Evolutionary conservation across 2,113 vertebrate genomes (phyloP).

Genomic region (Nesogale talazaci): DNA sequence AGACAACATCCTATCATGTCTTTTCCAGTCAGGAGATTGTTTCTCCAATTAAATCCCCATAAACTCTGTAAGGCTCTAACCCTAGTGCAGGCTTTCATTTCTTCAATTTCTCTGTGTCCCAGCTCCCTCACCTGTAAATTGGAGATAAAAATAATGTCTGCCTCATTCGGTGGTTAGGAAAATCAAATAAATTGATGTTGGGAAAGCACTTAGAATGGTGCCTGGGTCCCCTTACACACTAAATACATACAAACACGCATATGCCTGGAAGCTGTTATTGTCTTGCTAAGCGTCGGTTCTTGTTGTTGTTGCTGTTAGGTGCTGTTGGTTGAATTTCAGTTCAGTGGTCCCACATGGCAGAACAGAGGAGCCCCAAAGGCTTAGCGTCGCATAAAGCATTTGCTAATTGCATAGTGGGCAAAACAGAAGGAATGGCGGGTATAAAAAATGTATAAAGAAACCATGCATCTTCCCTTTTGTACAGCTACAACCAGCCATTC

Average conservation of each 20-base stretch:
- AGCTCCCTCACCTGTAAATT: constrained; percentile 14
- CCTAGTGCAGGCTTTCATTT: not conserved
- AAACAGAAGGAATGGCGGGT: not conserved
- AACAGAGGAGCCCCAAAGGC: not conserved
- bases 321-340: not conserved
- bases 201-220: not conserved
- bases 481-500: not conserved
- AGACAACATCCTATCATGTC: not conserved
- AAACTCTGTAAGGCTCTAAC: constrained; percentile 3
- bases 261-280: not conserved
- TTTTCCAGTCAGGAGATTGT: constrained; percentile 7
- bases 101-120: constrained; percentile 32
- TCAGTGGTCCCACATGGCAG: not conserved
- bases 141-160: not conserved
- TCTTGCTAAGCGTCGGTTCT: not conserved
- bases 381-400: not conserved
- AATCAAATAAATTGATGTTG: not conserved
- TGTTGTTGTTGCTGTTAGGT: not conserved
- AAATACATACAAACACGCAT: not conserved
- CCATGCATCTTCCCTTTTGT: not conserved
- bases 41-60: constrained; percentile 38
- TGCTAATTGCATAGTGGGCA: not conserved
- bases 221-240: not conserved
- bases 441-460: not conserved
- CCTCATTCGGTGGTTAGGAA: not conserved